These are phyloP conservation scores for Drosophila sordidula DNA, from an alignment of 2,888 invertebrate species.

Conservation along the genomic window DNA sequence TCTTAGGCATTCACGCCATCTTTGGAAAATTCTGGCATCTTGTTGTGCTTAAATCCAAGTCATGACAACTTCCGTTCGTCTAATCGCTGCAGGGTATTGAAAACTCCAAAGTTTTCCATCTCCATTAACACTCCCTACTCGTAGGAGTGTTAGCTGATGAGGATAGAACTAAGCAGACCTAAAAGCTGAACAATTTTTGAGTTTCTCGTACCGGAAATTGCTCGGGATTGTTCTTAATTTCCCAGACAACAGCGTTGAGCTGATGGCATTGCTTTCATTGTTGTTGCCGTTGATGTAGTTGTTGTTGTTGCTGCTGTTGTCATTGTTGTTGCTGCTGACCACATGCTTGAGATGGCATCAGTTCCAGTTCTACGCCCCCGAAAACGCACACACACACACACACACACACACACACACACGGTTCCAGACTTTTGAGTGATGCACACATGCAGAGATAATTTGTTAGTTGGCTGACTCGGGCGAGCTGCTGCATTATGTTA, in stretches of 20 bases:
- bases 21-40: background rate
- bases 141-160: conserved; percentile 16
- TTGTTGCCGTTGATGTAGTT: conserved; percentile 39
- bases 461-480: conserved; percentile 68
- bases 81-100: conserved; percentile 61
- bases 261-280: conserved; percentile 47
- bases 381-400: conserved; percentile 29
- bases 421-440: conserved; percentile 72
- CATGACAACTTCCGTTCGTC: conserved; percentile 50
- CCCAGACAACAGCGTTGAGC: conserved; percentile 68
- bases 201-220: conserved; percentile 77
- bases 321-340: conserved; percentile 55
- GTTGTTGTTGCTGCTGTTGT: conserved; percentile 36
- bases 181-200: conserved; percentile 66
- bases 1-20: too few relatives aligned
- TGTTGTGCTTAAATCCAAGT: background rate
- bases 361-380: conserved; percentile 61
- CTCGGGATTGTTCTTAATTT: conserved; percentile 80
- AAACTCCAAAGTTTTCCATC: conserved; percentile 28
- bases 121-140: conserved; percentile 26
- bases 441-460: conserved; percentile 79
- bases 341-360: conserved; percentile 77
- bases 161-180: conserved; percentile 26
- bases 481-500: conserved; percentile 40
- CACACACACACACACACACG: background rate